Conservation (phyloP, 2,113 vertebrate genomes). For the Riparia riparia region DNA sequence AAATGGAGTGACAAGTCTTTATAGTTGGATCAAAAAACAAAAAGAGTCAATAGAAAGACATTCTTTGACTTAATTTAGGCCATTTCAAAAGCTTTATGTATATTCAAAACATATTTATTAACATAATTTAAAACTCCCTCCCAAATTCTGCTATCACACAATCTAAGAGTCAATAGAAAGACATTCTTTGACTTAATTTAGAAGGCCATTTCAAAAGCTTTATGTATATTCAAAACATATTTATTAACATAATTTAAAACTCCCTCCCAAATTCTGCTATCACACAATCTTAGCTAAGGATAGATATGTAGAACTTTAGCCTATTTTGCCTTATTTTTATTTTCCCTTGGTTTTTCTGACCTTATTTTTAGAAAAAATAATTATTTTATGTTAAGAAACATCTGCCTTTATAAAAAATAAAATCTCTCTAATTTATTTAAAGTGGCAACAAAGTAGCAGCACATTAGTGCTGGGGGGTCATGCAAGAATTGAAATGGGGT, state of each 20-base stretch:
- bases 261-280: not conserved
- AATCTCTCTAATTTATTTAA: not conserved
- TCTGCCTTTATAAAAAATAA: not conserved
- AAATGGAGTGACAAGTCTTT: not conserved
- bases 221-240: not conserved
- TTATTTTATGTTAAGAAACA: not conserved
- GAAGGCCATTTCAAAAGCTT: not conserved
- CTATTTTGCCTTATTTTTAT: not conserved
- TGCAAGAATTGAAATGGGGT: not conserved
- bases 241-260: not conserved
- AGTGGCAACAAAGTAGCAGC: not conserved
- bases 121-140: not conserved
- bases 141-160: not conserved
- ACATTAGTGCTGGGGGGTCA: not conserved
- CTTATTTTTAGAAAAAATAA: not conserved
- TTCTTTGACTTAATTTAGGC: not conserved
- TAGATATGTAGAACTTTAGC: not conserved
- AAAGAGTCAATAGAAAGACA: not conserved
- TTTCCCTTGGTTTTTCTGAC: not conserved
- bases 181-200: not conserved
- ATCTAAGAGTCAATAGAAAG: not conserved
- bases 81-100: not conserved
- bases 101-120: not conserved
- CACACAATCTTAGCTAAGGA: not conserved
- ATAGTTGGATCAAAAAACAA: not conserved